phyloP scores from a whole-genome alignment of 2,113 vertebrate species.

The Oncorhynchus masou region DNA sequence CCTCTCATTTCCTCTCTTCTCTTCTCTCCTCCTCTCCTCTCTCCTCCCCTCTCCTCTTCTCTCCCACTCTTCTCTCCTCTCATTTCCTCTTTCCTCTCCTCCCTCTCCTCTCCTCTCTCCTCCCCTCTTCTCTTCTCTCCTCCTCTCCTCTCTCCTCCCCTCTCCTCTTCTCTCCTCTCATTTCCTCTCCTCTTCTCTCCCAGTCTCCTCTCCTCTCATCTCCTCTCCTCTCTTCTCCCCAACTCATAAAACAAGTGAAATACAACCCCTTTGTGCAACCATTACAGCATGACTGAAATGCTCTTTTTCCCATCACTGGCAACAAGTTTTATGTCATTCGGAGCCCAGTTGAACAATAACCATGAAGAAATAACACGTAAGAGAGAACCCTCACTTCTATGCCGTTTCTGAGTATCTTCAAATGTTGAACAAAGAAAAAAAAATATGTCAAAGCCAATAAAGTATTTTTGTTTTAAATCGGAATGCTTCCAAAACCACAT shows the following conservation, averaged over 20 bases:
- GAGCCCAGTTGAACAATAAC: slow-evolving; percentile 31
- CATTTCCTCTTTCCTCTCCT: not conserved
- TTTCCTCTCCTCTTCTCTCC: not conserved
- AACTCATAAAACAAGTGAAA: slow-evolving; percentile 64
- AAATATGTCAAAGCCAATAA: slow-evolving; percentile 21
- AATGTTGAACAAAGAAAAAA: slow-evolving; percentile 13
- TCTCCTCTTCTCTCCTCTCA: no score
- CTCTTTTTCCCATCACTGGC: slow-evolving; percentile 48
- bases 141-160: accelerated
- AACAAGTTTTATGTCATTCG: slow-evolving; percentile 38
- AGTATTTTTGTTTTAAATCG: slow-evolving; percentile 15
- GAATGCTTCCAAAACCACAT: slow-evolving; percentile 34
- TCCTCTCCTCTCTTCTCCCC: not conserved
- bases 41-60: not conserved
- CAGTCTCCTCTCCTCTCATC: not conserved
- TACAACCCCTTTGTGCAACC: slow-evolving; percentile 61
- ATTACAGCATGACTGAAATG: slow-evolving; percentile 46
- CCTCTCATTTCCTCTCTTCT: no score
- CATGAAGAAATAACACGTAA: slow-evolving; percentile 36
- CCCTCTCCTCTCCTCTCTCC: not conserved
- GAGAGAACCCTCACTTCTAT: slow-evolving; percentile 43
- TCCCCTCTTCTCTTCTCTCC: not conserved
- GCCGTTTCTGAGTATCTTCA: not conserved
- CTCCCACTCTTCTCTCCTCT: accelerated
- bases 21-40: not conserved